Evolutionary conservation across 1,140 invertebrate genomes (phyloP), one percentile per base, ranked within the genome.

Genomic region (Gonioctena quinquepunctata): DNA sequence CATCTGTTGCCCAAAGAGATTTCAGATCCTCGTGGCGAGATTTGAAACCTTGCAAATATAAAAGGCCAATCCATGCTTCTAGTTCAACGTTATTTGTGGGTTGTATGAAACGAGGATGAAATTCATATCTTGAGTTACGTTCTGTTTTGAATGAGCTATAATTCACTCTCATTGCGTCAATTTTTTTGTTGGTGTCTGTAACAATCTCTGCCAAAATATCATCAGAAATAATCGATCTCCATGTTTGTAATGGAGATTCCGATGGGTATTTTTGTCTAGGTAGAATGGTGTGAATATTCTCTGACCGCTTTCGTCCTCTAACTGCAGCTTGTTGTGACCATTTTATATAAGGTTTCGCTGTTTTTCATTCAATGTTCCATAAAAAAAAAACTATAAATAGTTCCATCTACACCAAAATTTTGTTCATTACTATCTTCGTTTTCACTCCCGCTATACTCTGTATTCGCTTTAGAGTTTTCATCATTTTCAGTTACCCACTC

Each of bases 1-100:
- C 4, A 69, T 72, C 61, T 18, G 23, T 66, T 16, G 70, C 28
- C 60, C 66, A 54, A 22, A 71, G 13, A 3, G 28, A 42, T 48
- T 7, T 11, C 2, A 63, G 21, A 66, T 63, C 49, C 56, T 62
- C 65, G 66, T 65, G 42, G 16, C 1, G 13, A 23, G 63, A 71
- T 62, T 54, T 42, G n/a, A 66, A 62, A 16, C 60, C n/a, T n/a
- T 21, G 6, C 22, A 60, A 22, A 23, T 33, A 59, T 13, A 67
- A 57, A 2, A 64, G 22, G 28, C 28, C 28, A 33, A 33, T 33
- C n/a, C n/a, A n/a, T n/a, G n/a, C n/a, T n/a, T n/a, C n/a, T n/a
- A n/a, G n/a, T n/a, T n/a, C n/a, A n/a, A 3, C 8, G n/a, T 11
- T 33, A 33, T 33, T 11, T 33, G 8, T 33, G 28, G 28, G 0